Percentiles rank a stretch among this genome's conserved stretches.
Conservation (phyloP, 2,797 vertebrate genomes). For the Halcyon badia region DNA sequence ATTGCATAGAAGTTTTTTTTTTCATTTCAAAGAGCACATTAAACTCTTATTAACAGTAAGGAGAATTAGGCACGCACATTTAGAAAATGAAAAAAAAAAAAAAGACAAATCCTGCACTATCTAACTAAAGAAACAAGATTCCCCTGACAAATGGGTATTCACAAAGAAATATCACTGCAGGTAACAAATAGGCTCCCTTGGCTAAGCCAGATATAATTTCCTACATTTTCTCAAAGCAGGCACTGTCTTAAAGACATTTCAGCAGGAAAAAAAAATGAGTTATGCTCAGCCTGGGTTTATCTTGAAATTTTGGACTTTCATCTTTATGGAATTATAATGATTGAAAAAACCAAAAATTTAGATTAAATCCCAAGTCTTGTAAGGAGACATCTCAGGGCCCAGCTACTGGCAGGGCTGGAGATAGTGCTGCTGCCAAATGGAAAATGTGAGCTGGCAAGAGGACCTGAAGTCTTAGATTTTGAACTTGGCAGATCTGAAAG, state of each 20-base stretch:
- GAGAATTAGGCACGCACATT: constrained; percentile 58
- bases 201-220: constrained; percentile 33
- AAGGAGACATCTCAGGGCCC: constrained; percentile 41
- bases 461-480: constrained; percentile 65
- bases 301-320: constrained; percentile 66
- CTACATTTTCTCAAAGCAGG: constrained; percentile 26
- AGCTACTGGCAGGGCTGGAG: constrained; percentile 59
- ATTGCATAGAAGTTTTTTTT: background rate
- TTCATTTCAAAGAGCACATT: constrained; percentile 59
- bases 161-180: constrained; percentile 66
- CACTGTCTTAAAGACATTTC: constrained; percentile 5
- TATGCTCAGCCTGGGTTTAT: constrained; percentile 56
- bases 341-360: constrained; percentile 56
- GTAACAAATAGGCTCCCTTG: constrained; percentile 35
- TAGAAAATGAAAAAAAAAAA: constrained; percentile 15
- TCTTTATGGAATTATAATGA: constrained; percentile 60
- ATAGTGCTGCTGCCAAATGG: constrained; percentile 46
- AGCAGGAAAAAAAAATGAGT: constrained; percentile 4
- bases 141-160: constrained; percentile 67
- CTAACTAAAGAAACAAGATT: constrained; percentile 66
- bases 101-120: background rate
- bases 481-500: constrained; percentile 6
- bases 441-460: constrained; percentile 63
- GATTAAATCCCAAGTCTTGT: constrained; percentile 64
- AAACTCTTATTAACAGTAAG: constrained; percentile 73